phyloP scores from a whole-genome alignment of 2,113 vertebrate species.

The Calcarius ornatus region DNA sequence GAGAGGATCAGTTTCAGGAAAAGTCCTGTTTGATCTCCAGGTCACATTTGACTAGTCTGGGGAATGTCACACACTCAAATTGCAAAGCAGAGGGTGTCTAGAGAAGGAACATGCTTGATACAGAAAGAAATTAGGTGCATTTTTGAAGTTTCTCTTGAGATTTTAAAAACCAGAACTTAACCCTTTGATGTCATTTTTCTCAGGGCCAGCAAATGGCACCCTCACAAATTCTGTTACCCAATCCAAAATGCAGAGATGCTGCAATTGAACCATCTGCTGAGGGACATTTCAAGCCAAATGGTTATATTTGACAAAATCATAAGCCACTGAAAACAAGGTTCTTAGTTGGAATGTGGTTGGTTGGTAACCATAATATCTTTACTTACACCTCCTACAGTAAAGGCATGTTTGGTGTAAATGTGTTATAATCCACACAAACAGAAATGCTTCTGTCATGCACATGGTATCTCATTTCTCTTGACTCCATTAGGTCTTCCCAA shows the following conservation, averaged over 20 bases:
- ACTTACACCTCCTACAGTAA: conserved; percentile 18
- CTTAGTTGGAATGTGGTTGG: background rate
- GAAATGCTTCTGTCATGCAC: background rate
- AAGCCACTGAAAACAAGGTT: background rate
- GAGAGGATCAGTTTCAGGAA: background rate
- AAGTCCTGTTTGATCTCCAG: background rate
- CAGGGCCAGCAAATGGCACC: background rate
- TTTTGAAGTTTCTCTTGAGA: background rate
- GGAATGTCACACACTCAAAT: background rate
- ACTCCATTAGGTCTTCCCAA: background rate
- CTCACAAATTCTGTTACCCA: background rate
- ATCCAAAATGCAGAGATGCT: background rate
- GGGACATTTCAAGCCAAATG: background rate
- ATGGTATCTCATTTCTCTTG: background rate
- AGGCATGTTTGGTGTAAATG: conserved; percentile 12
- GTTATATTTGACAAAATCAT: conserved; percentile 3
- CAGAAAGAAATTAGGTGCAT: background rate
- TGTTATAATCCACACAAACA: conserved; percentile 24
- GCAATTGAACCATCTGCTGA: conserved; percentile 5
- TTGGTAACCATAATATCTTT: conserved; percentile 23
- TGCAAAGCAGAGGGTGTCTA: background rate
- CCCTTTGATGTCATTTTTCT: background rate
- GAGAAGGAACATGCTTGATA: background rate
- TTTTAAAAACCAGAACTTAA: background rate
- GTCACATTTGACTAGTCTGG: background rate